A percentile compares a stretch with the other conserved stretches of the same genome.
Evolutionary conservation across 35 echinoderm and acorn worm species (phyloP).

Genomic region (Diadema setosum): DNA sequence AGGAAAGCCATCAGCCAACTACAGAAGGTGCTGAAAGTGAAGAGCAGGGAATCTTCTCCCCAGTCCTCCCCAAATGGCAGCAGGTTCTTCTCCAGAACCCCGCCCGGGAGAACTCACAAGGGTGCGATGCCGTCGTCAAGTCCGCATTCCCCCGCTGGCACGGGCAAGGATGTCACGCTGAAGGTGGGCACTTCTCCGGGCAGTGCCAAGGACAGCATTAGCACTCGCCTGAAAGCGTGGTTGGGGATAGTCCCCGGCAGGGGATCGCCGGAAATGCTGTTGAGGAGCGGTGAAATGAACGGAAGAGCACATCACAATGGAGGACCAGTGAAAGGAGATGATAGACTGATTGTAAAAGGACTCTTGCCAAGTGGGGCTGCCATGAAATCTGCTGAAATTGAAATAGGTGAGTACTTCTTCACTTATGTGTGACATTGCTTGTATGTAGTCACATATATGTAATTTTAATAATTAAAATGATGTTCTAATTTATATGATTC

Average conservation of each 20-base stretch:
- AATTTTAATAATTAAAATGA: no score
- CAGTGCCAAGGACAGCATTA: neutral
- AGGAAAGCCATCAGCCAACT: neutral
- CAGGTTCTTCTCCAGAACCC: neutral
- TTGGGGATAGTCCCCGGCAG: slow-evolving; percentile 51
- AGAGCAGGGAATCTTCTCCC: neutral
- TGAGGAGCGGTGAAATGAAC: neutral
- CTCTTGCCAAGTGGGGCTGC: slow-evolving; percentile 46
- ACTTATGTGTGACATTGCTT: no score
- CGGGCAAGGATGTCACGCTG: slow-evolving; percentile 39
- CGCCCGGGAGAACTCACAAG: neutral
- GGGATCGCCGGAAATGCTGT: neutral
- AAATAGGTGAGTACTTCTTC: slow-evolving; percentile 57
- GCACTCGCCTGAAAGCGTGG: slow-evolving; percentile 18
- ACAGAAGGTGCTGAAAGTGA: slow-evolving; percentile 8
- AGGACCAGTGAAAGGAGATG: neutral
- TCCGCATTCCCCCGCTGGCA: neutral
- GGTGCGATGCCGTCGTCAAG: neutral
- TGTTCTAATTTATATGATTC: no score
- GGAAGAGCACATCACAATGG: slow-evolving; percentile 26
- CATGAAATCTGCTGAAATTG: slow-evolving; percentile 69
- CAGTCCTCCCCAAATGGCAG: neutral
- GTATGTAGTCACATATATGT: no score
- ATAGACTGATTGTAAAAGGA: slow-evolving; percentile 28
- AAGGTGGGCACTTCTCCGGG: neutral